Evolutionary conservation across 1,140 invertebrate genomes (phyloP).

Genomic region (Portunus trituberculatus): DNA sequence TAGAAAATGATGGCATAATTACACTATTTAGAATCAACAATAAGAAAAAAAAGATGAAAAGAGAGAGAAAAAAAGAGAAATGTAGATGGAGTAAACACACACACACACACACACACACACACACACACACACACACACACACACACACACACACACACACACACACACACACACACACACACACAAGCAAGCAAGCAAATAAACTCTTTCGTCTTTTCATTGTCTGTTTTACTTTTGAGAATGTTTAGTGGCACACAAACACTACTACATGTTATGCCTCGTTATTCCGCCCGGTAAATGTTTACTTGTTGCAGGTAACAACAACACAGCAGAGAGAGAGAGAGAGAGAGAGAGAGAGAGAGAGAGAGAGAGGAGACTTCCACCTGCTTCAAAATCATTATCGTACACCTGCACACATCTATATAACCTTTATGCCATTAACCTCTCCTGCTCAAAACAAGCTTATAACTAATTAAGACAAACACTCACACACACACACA

Average conservation of each 20-base stretch:
- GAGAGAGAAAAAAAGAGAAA: too few species aligned
- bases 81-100: background rate
- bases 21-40: too few species aligned
- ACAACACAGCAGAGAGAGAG: background rate
- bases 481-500: background rate
- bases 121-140: background rate
- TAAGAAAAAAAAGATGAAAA: too few species aligned
- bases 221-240: background rate
- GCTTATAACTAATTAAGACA: too few species aligned
- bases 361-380: background rate
- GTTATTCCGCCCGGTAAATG: too few species aligned
- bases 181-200: background rate
- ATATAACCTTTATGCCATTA: too few species aligned
- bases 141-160: constrained; percentile 42
- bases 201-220: background rate
- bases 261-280: too few species aligned
- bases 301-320: too few species aligned
- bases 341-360: constrained; percentile 29
- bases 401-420: too few species aligned
- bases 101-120: constrained; percentile 43
- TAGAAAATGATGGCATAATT: too few species aligned
- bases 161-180: background rate
- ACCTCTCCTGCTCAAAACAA: too few species aligned
- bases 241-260: background rate
- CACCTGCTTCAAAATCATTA: too few species aligned